phyloP scores from a whole-genome alignment of 2,888 invertebrate genomes.

The Pasiphila rectangulata region DNA sequence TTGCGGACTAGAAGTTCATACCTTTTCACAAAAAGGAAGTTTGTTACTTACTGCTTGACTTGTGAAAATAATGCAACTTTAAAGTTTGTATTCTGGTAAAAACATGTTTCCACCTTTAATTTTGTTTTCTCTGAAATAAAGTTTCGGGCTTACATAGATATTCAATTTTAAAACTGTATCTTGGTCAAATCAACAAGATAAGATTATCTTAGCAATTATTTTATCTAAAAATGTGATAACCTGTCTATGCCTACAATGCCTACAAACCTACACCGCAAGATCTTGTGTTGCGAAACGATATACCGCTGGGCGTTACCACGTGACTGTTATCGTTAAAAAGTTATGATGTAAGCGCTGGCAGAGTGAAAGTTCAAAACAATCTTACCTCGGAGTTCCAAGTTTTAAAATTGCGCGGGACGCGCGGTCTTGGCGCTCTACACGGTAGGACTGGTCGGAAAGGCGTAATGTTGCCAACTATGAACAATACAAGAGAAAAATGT shows the following conservation, averaged over 20 bases:
- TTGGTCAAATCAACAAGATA: conserved; percentile 8
- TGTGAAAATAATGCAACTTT: too few species aligned
- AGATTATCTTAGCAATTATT: too few species aligned
- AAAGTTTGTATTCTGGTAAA: too few species aligned
- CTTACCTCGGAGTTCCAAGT: conserved; percentile 19
- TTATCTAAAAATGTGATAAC: conserved; percentile 19
- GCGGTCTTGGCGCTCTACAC: conserved; percentile 17
- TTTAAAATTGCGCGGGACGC: conserved; percentile 25
- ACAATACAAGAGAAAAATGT: too few species aligned
- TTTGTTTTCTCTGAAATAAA: too few species aligned
- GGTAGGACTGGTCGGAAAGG: conserved; percentile 18
- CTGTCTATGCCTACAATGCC: conserved; percentile 2
- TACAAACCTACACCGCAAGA: background rate
- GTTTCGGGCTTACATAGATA: too few species aligned
- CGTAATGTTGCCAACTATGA: conserved; percentile 16
- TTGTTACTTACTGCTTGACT: too few species aligned
- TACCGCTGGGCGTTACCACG: conserved; percentile 25
- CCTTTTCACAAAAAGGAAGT: too few species aligned
- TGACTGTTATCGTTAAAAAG: conserved; percentile 20
- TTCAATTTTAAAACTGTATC: background rate
- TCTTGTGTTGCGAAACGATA: conserved; percentile 15
- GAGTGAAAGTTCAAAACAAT: conserved; percentile 33
- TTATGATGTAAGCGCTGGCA: conserved; percentile 22
- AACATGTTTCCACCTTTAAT: too few species aligned
- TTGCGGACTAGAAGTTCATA: too few species aligned